These are phyloP conservation scores for Cyanoramphus novaezelandiae DNA, from an alignment of 2,113 vertebrate genomes.

Conservation along the genomic window DNA sequence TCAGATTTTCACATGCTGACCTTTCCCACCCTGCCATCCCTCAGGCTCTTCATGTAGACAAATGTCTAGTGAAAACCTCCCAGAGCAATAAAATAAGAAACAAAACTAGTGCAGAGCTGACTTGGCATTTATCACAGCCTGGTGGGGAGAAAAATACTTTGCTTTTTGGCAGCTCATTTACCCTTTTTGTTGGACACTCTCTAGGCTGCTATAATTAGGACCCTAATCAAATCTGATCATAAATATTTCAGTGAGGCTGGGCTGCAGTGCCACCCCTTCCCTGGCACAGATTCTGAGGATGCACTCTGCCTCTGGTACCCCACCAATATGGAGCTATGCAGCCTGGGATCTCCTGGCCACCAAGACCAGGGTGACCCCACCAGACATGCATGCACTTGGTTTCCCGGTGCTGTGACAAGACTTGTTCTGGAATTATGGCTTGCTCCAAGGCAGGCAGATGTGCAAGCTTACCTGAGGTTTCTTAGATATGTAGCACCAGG, in stretches of 20 bases:
- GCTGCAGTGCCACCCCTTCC: not conserved
- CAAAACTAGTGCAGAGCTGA: not conserved
- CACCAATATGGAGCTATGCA: rapidly evolving
- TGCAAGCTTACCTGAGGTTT: not conserved
- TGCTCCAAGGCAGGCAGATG: not conserved
- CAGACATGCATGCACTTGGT: rapidly evolving
- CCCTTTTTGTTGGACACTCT: not conserved
- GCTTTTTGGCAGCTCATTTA: not conserved
- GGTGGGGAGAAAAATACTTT: not conserved
- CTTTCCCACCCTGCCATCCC: not conserved
- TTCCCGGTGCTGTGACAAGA: not conserved
- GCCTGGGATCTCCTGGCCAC: not conserved
- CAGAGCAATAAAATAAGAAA: not conserved
- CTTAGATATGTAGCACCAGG: not conserved
- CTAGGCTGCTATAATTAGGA: not conserved
- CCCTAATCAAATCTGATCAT: not conserved
- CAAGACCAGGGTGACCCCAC: not conserved
- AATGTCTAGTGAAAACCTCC: not conserved
- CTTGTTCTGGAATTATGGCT: not conserved
- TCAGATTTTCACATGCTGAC: not conserved
- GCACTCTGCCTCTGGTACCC: not conserved
- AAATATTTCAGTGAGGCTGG: not conserved
- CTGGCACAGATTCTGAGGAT: not conserved
- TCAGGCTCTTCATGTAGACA: not conserved
- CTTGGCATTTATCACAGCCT: not conserved